These are phyloP conservation scores for Vulpes lagopus DNA, from an alignment of 2,113 vertebrate genomes.

Conservation along the genomic window DNA sequence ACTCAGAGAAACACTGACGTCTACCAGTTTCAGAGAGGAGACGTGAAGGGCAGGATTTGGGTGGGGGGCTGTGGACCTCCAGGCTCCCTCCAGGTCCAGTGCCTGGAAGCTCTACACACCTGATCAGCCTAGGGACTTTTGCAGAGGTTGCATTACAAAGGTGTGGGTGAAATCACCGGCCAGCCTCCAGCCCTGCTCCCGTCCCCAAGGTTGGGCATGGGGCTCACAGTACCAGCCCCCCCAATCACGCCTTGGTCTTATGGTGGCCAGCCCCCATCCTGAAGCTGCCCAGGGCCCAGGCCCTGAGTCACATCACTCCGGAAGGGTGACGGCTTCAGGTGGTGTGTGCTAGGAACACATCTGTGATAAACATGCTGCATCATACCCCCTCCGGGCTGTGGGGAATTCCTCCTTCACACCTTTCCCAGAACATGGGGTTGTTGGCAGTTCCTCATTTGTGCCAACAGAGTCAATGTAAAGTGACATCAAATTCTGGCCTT, in stretches of 20 bases:
- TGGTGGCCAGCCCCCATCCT: background rate
- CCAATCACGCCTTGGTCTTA: background rate
- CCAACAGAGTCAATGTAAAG: rapidly evolving
- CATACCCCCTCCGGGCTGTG: rapidly evolving
- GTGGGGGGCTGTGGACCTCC: rapidly evolving
- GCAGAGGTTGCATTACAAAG: background rate
- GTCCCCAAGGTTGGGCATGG: background rate
- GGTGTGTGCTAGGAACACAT: background rate
- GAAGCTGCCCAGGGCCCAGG: background rate
- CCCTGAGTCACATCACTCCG: background rate
- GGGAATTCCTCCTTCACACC: background rate
- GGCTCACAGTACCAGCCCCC: no score
- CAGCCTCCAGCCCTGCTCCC: rapidly evolving
- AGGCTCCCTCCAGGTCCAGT: rapidly evolving
- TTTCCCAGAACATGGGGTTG: no score
- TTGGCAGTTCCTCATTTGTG: background rate
- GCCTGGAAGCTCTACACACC: background rate
- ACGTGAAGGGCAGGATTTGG: rapidly evolving
- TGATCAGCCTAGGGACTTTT: rapidly evolving
- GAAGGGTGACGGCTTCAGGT: background rate
- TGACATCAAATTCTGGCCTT: rapidly evolving
- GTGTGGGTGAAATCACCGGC: background rate
- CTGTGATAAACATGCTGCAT: background rate
- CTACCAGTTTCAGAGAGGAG: rapidly evolving
- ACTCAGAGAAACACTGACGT: background rate